Percentiles rank a stretch among this genome's conserved stretches.
These are phyloP conservation scores for Orthosia cruda DNA, from an alignment of 2,888 invertebrate species.

Conservation along the genomic window DNA sequence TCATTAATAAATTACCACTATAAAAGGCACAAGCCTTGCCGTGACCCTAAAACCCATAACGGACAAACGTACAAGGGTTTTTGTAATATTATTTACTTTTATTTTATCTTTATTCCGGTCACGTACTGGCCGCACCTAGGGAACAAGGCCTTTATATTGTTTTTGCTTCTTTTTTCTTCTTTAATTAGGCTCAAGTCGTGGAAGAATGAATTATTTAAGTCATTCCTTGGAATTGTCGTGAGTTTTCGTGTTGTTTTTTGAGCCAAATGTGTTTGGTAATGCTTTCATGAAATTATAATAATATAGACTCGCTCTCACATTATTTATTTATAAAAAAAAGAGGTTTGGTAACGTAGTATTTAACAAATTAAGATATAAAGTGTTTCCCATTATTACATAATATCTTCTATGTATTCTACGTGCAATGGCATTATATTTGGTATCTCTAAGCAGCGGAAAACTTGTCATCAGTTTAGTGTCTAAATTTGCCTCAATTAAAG, in stretches of 20 bases:
- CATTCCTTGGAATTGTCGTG: constrained; percentile 59
- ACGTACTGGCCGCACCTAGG: constrained; percentile 78
- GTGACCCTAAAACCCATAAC: constrained; percentile 48
- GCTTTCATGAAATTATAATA: neutral
- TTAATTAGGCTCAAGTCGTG: constrained; percentile 79
- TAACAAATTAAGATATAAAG: too few species aligned
- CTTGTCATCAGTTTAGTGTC: too few species aligned
- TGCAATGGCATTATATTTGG: too few species aligned
- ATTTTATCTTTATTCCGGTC: constrained; percentile 75
- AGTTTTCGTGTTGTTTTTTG: constrained; percentile 31
- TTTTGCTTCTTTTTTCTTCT: constrained; percentile 78
- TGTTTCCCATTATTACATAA: too few species aligned
- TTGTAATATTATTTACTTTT: constrained; percentile 66
- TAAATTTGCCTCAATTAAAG: too few species aligned
- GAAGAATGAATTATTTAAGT: constrained; percentile 77
- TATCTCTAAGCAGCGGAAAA: too few species aligned
- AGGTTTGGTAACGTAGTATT: too few species aligned
- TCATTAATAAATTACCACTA: constrained; percentile 57
- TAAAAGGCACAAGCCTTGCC: constrained; percentile 13
- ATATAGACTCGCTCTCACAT: neutral
- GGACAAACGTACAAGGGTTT: constrained; percentile 58
- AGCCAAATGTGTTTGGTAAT: neutral
- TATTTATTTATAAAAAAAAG: too few species aligned
- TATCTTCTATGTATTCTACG: too few species aligned
- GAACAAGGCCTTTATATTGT: constrained; percentile 78